A percentile compares a stretch with the other conserved stretches of the same genome.
Evolutionary conservation across 2,113 vertebrate genomes (phyloP).

Genomic region (Seriola rivoliana): DNA sequence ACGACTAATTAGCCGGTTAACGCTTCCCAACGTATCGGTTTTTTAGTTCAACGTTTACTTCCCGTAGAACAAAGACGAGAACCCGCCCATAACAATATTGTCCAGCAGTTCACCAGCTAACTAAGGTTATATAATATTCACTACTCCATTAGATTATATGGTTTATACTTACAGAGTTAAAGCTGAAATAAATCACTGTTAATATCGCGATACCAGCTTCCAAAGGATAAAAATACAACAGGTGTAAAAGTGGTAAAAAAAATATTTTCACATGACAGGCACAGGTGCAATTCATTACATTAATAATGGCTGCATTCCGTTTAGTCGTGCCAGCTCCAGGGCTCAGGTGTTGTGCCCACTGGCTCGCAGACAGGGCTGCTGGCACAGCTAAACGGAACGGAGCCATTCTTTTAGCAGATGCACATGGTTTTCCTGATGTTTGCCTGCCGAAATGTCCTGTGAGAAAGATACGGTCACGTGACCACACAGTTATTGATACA

Average conservation of each 20-base stretch:
- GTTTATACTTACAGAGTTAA: neutral
- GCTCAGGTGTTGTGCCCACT: neutral
- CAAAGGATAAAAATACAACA: neutral
- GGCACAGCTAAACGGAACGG: neutral
- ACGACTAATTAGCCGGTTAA: too few species aligned
- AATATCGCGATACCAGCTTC: neutral
- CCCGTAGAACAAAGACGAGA: neutral
- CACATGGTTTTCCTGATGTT: too few species aligned
- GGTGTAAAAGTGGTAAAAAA: too few species aligned
- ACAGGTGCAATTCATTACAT: too few species aligned
- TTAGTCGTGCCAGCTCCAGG: fast-evolving
- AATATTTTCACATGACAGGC: too few species aligned
- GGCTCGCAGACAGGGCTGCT: neutral
- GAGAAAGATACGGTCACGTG: too few species aligned
- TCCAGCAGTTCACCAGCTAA: neutral
- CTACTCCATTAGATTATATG: too few species aligned
- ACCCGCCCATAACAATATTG: neutral
- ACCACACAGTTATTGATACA: neutral
- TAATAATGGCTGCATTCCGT: neutral
- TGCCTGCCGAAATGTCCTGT: too few species aligned
- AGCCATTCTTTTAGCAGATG: neutral
- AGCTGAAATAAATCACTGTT: neutral
- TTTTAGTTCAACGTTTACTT: too few species aligned
- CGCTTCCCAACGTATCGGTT: too few species aligned
- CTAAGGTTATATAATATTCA: neutral